Base-by-base conservation (phyloP, 2,113 vertebrate species). In the Aspidoscelis tigris region DNA sequence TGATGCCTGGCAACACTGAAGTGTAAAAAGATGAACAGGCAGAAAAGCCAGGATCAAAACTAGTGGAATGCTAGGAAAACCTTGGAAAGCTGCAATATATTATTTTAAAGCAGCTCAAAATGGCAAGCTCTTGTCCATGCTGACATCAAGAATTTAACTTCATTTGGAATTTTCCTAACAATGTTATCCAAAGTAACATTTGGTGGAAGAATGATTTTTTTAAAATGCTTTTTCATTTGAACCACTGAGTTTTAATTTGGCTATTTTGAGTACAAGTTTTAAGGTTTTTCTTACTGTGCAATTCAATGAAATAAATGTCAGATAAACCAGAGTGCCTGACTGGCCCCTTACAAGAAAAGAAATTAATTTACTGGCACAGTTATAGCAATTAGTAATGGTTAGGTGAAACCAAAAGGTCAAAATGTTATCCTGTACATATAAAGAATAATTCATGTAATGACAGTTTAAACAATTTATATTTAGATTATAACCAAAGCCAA, bases 381-480 rank as follows among this genome's bases (percentile, higher is more conserved):
- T 70, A 77, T 82, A 82, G 24, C 39, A 44, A 78, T 71, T 71
- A 33, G 26, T 47, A 44, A 39, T 33, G 39, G 39, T 61, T 64
- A 77, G 26, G 53, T 78, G 66, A 84, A 78, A 47, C 20, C 41
- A 64, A 84, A 77, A 73, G 70, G 88, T 83, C 8, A 91, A 89
- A 87, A 76, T 44, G 50, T 88, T 82, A 75, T 20, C 2, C 7
- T 86, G 24, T 81, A 69, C 33, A 78, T 77, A 72, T 78, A 50
- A 85, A 91, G 47, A n/a, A 73, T 64, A 80, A 76, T 87, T 65
- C 82, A 88, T 88, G 87, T 92, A 93, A 92, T 81, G 84, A 73
- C 21, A 92, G 85, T 90, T 92, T 89, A 90, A 93, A 92, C 70
- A 87, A 85, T 90, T 91, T 93, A 85, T 78, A 88, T 88, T 92